phyloP scores from a whole-genome alignment of 1,140 invertebrate species.

The Drosophila watanabei region DNA sequence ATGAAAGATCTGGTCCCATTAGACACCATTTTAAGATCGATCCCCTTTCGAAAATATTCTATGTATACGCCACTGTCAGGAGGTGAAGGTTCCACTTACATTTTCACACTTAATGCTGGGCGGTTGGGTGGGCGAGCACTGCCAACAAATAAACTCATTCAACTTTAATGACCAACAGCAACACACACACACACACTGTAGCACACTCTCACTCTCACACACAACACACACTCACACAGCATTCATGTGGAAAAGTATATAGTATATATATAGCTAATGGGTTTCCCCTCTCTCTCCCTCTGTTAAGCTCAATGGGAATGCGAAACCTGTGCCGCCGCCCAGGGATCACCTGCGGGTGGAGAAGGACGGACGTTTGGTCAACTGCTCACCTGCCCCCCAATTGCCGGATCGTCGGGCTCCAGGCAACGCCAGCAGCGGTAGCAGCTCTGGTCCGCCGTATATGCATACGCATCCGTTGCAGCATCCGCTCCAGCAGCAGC shows the following conservation, averaged over 20 bases:
- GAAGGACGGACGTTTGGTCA: slow-evolving; percentile 88
- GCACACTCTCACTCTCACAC: slow-evolving; percentile 21
- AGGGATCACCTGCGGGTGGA: slow-evolving; percentile 89
- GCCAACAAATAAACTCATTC: slow-evolving; percentile 34
- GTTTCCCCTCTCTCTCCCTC: neutral
- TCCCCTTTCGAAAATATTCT: neutral
- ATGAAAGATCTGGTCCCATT: neutral
- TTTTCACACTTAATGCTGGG: slow-evolving; percentile 21
- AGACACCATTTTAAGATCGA: too few relatives aligned
- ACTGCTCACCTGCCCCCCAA: slow-evolving; percentile 89
- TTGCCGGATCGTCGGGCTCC: slow-evolving; percentile 88
- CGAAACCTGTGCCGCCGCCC: slow-evolving; percentile 91
- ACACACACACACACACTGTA: slow-evolving; percentile 19
- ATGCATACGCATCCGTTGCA: slow-evolving; percentile 78
- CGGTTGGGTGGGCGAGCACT: slow-evolving; percentile 4
- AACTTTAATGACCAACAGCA: slow-evolving; percentile 26
- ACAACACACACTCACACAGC: slow-evolving; percentile 7
- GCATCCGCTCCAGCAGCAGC: slow-evolving; percentile 85
- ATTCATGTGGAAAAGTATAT: neutral
- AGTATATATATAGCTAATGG: slow-evolving; percentile 26
- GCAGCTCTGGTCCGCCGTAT: slow-evolving; percentile 62
- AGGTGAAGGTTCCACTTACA: slow-evolving; percentile 33
- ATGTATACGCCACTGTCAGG: neutral
- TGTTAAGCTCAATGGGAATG: slow-evolving; percentile 81
- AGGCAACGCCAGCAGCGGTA: slow-evolving; percentile 47